These are phyloP conservation scores for Lydus trimaculatus DNA, from an alignment of 2,888 invertebrate species.

Conservation along the genomic window DNA sequence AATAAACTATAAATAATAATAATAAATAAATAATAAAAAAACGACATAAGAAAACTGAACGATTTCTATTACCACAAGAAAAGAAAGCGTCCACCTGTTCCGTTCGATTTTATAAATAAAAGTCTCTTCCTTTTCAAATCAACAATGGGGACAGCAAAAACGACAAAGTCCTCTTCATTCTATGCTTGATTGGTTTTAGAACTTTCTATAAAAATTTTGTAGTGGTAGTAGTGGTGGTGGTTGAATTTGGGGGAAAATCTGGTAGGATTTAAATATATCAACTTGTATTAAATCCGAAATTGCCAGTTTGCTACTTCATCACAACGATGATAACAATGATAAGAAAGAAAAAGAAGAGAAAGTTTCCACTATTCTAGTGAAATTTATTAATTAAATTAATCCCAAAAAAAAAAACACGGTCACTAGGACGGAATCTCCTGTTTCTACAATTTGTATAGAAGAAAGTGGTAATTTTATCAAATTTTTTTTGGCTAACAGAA, in stretches of 20 bases:
- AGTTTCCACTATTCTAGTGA: conserved; percentile 17
- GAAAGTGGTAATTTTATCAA: not conserved
- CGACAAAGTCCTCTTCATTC: not conserved
- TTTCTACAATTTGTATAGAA: conserved; percentile 6
- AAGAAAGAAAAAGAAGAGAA: conserved; percentile 9
- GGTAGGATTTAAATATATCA: not conserved
- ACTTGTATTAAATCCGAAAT: not conserved
- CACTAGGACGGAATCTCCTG: conserved; percentile 17
- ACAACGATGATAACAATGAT: not conserved
- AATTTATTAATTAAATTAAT: conserved; percentile 15
- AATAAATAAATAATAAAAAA: not conserved
- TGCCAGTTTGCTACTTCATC: not conserved
- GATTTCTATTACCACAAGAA: conserved; percentile 6
- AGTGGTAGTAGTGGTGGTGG: conserved; percentile 1
- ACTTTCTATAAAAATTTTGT: not conserved
- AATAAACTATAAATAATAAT: no score
- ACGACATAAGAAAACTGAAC: not conserved
- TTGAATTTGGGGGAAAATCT: not conserved
- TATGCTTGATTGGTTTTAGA: not conserved
- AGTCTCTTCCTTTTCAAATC: not conserved
- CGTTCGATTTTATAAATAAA: not conserved
- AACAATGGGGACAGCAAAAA: not conserved
- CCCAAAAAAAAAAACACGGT: conserved; percentile 9
- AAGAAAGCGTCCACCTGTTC: not conserved
- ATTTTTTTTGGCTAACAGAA: conserved; percentile 19